Evolutionary conservation across 2,888 invertebrate species (phyloP), one percentile per base, ranked within the genome.

Genomic region (Leptura quadrifasciata): DNA sequence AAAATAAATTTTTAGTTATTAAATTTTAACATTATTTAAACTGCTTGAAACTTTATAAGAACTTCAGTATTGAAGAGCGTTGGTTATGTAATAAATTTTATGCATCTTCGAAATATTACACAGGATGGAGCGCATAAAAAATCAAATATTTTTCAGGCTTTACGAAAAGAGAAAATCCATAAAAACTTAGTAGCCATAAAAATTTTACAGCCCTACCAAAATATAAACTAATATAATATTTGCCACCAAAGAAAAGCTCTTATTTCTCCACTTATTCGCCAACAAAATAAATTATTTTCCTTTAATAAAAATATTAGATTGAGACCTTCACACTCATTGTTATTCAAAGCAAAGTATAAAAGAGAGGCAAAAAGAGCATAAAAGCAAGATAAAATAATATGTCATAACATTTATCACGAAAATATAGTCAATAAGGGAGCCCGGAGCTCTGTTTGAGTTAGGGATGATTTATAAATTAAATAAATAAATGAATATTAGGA

Each of bases 371-470:
- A 55, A 57, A 31, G 18, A 24, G 64, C 47, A 54, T 18, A 55
- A 68, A 31, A 57, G 18, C 35, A 27, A 17, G 52, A 54, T 68
- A 57, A 35, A 27, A 68, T 55, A 57, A 18, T 68, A 35, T 68
- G 68, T 68, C 68, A 35, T 68, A 57, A 68, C 68, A 57, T 68
- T 68, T 68, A 68, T 68, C 68, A 55, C 27, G 55, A 68, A 55
- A 68, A 24, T 18, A 57, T 35, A 68, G 31, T 68, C 55, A 35
- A 57, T 68, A 68, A 52, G 27, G 20, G 27, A 54, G 67, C 8
- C 54, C 55, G 10, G 3, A 52, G 52, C 54, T 6, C 24, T 24
- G 55, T 54, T 67, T 55, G 68, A 27, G 55, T 20, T 15, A 21
- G 15, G 10, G 54, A 54, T 54, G 65, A 20, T 27, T 68, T 68